Evolutionary conservation across 2,888 invertebrate genomes (phyloP).

Genomic region (Erebia palarica): DNA sequence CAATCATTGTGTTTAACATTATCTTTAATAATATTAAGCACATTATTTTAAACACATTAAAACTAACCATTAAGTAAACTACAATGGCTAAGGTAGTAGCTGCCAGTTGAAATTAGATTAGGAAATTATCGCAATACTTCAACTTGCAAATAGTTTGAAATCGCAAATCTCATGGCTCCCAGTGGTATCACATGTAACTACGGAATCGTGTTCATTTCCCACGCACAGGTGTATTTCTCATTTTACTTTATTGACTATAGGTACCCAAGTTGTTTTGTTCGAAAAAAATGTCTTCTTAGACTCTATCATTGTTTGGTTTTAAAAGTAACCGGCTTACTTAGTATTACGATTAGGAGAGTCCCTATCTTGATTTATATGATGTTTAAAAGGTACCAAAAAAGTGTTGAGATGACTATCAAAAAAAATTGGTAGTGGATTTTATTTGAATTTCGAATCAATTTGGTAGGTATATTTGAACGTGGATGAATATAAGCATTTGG

Average conservation of each 20-base stretch:
- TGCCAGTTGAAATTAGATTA: too few relatives aligned
- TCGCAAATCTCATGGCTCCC: slow-evolving; percentile 19
- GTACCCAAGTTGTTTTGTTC: neutral
- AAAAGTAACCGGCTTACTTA: neutral
- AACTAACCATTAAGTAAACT: too few relatives aligned
- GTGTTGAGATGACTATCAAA: neutral
- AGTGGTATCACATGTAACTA: slow-evolving; percentile 47
- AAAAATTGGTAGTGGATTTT: too few relatives aligned
- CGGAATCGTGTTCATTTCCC: slow-evolving; percentile 49
- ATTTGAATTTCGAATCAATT: too few relatives aligned
- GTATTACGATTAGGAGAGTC: too few relatives aligned
- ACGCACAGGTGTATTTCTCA: slow-evolving; percentile 53
- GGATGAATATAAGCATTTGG: too few relatives aligned
- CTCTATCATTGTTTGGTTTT: neutral
- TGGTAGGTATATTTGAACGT: too few relatives aligned
- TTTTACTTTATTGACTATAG: slow-evolving; percentile 49
- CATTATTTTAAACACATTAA: too few relatives aligned
- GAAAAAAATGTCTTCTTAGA: neutral
- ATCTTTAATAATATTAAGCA: too few relatives aligned
- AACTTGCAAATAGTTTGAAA: neutral
- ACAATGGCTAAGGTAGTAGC: too few relatives aligned
- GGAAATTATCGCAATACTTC: neutral
- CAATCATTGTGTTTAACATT: too few relatives aligned
- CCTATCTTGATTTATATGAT: too few relatives aligned
- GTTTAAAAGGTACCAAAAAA: neutral